A percentile compares a stretch with the other conserved stretches of the same genome.
Conservation (phyloP, 2,113 vertebrate genomes). For the Sander lucioperca region DNA sequence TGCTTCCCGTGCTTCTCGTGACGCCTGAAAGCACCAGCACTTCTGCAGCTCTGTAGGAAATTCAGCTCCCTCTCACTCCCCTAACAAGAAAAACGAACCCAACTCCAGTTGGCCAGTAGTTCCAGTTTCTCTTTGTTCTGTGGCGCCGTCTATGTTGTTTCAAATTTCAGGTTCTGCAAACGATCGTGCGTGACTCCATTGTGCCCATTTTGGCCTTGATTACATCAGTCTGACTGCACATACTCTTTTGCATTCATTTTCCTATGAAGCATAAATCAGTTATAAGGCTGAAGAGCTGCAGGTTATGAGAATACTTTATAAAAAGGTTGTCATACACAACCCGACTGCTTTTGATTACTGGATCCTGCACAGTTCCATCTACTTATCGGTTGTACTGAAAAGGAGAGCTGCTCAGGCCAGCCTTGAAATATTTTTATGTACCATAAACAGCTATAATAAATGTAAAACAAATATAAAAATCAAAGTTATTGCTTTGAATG, state of each 20-base stretch:
- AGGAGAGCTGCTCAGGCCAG: neutral
- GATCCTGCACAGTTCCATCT: slow-evolving; percentile 8
- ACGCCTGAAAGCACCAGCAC: slow-evolving; percentile 62
- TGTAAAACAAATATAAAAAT: neutral
- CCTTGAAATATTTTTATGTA: neutral
- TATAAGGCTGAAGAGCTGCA: slow-evolving; percentile 12
- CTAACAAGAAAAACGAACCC: slow-evolving; percentile 32
- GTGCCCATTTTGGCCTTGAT: slow-evolving; percentile 53
- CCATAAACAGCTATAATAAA: neutral
- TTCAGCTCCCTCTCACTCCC: slow-evolving; percentile 21
- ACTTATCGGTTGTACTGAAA: slow-evolving; percentile 10
- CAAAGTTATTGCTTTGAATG: neutral
- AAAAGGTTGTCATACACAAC: slow-evolving; percentile 11
- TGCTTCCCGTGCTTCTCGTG: slow-evolving; percentile 59
- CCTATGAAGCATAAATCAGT: slow-evolving; percentile 32
- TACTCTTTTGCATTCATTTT: slow-evolving; percentile 31
- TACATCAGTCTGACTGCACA: slow-evolving; percentile 50
- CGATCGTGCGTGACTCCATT: slow-evolving; percentile 55
- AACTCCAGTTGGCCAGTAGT: slow-evolving; percentile 32
- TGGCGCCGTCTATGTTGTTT: slow-evolving; percentile 72
- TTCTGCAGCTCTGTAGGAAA: slow-evolving; percentile 46
- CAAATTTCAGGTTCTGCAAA: slow-evolving; percentile 67
- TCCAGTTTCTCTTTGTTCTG: slow-evolving; percentile 68
- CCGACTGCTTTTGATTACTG: slow-evolving; percentile 1
- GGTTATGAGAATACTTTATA: slow-evolving; percentile 20